Evolutionary conservation across 1,140 invertebrate species (phyloP), one percentile per base, ranked within the genome.

Genomic region (Scaptomyza montana): DNA sequence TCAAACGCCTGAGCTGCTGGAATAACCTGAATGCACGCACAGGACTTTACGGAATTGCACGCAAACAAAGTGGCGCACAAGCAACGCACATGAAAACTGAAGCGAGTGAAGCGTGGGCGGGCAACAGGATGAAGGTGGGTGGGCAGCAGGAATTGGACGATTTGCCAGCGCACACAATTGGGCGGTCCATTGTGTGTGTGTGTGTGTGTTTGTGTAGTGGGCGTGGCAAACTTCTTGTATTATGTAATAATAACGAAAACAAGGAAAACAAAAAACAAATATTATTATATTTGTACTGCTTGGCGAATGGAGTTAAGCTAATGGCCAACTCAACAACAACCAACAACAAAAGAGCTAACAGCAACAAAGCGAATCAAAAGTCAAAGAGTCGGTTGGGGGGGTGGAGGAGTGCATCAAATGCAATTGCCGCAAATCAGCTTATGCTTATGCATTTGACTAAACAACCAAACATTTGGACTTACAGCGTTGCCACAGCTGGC

Each of bases 11-110:
- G 84, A 89, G 84, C 84, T 72, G 84, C 63, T 68, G 84, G 84
- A 89, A 89, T 89, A 89, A 89, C 84, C 77, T 77, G 84, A 89
- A 80, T 89, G 84, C 84, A 89, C 84, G 84, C 85, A 89, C 84
- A 89, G 84, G 84, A 89, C 77, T 89, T 89, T 89, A 72, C 62
- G 76, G 76, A 87, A 87, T 87, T 89, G 84, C 84, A 87, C 68
- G 84, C 82, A 87, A 89, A 89, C 85, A 87, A 89, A 87, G 73
- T 71, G 78, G 39, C 33, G 60, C 59, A 70, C 56, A 62, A 47
- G 59, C 62, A 46, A 61, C 50, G 51, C 51, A 62, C 65, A 71
- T 69, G 62, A 61, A 43, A 43, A 43, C n/a, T n/a, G n/a, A 36
- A 43, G 12, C n/a, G 12, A 43, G 12, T 43, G 12, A 43, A 43